Evolutionary conservation across 2,113 vertebrate genomes (phyloP).

Genomic region (Elaphurus davidianus): DNA sequence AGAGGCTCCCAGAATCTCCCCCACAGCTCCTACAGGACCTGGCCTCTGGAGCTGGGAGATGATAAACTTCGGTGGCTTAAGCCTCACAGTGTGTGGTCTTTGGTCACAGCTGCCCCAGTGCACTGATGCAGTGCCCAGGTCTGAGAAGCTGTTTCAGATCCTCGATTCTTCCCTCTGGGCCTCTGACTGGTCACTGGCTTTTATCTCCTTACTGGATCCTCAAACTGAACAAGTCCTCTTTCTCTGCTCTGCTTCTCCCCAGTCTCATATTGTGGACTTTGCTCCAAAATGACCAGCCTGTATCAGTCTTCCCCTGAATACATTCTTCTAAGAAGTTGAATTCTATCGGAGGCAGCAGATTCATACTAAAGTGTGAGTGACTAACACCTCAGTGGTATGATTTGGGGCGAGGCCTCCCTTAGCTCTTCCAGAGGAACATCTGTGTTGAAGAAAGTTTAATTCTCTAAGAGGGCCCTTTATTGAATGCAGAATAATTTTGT

Average conservation of each 20-base stretch:
- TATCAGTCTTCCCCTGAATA: neutral
- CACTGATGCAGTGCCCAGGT: rapidly evolving
- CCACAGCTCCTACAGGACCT: neutral
- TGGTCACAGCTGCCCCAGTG: neutral
- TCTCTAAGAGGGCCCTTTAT: neutral
- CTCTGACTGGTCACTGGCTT: neutral
- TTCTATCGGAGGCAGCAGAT: neutral
- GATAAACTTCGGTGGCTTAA: neutral
- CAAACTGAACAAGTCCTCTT: neutral
- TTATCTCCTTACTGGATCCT: neutral
- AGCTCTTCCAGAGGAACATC: neutral
- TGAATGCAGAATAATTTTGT: neutral
- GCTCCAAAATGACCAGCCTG: neutral
- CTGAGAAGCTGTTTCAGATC: neutral
- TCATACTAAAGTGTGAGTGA: neutral
- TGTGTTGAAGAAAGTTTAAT: neutral
- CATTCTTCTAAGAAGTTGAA: neutral
- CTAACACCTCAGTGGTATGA: neutral
- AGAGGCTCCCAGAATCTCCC: neutral
- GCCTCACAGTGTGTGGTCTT: rapidly evolving
- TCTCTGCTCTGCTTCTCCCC: neutral
- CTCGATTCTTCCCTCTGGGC: neutral
- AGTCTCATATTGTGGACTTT: neutral
- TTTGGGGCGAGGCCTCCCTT: neutral
- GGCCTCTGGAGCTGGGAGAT: neutral